Evolutionary conservation across 2,797 vertebrate genomes (phyloP).

Genomic region (Glossophaga mutica): DNA sequence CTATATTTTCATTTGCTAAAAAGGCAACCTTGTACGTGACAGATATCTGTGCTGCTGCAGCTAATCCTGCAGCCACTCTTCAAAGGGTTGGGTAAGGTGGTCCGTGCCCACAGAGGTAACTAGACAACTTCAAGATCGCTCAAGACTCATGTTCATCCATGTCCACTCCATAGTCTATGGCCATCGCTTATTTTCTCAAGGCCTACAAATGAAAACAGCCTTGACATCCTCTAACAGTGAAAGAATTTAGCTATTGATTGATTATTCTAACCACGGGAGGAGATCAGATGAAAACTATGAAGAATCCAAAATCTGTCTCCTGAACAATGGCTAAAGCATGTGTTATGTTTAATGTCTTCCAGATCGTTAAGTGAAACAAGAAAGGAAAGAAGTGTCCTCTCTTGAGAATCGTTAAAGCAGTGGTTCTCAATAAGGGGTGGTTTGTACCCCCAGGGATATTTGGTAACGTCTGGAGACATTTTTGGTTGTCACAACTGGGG

Average conservation of each 20-base stretch:
- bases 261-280: not conserved
- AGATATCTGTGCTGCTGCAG: not conserved
- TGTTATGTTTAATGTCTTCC: slow-evolving; percentile 64
- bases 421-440: not conserved
- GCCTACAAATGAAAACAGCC: not conserved
- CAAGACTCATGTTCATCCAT: not conserved
- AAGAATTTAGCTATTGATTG: slow-evolving; percentile 24
- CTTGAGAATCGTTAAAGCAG: not conserved
- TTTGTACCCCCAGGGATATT: not conserved
- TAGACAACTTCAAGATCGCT: not conserved
- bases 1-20: not conserved
- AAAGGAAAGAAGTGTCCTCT: not conserved
- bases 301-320: slow-evolving; percentile 22
- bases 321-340: slow-evolving; percentile 31
- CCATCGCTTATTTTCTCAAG: not conserved
- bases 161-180: not conserved
- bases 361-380: slow-evolving; percentile 28
- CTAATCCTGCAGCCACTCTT: not conserved
- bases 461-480: slow-evolving; percentile 43
- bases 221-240: slow-evolving; percentile 14
- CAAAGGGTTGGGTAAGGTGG: not conserved
- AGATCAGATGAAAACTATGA: slow-evolving; percentile 12
- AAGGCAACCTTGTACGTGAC: not conserved
- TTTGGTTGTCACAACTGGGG: slow-evolving; percentile 41
- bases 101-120: not conserved